Base-by-base conservation (phyloP, 2,113 vertebrate species). In the Sinocyclocheilus grahami region DNA sequence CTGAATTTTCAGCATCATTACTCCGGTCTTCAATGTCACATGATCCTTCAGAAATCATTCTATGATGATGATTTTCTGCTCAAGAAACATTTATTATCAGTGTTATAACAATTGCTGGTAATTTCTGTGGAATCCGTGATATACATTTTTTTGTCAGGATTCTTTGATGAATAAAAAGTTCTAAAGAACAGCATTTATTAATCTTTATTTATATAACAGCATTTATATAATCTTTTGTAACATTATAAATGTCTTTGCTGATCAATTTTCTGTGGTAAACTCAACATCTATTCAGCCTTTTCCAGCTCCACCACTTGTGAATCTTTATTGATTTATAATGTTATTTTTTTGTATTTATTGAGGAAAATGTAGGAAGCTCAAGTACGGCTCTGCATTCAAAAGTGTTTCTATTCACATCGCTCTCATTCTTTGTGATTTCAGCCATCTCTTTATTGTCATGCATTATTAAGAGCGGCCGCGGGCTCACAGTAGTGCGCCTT, bases 401-500 rank as follows among this genome's bases (percentile, higher is more conserved):
- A 53, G 51, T 53, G 51, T 53, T 16, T 53, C 51, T 53, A 4
- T 53, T 65, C 78, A 20, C 4, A 20, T 81, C 18, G 14, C 3
- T 63, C 60, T 63, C n/a, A 33, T 71, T 82, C 78, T 82, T 24
- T 48, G 27, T 60, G 37, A 33, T 80, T 69, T 18, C 67, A 33
- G 20, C 71, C 24, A 11, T 74, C 80, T 83, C 48, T 77, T 24
- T 55, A 65, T 86, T 62, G 51, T 65, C 60, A 39, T 83, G 71
- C 72, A 83, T 86, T 86, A 78, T 67, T 67, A 83, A 76, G 67
- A 46, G 39, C 33, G 62, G 55, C 79, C 60, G 18, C n/a, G 3
- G 42, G 86, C 71, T 51, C 18, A 18, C 53, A 55, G 71, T 86
- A 83, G 37, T n/a, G 58, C 10, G 65, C 39, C 48, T 86, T 71